Evolutionary conservation across 2,797 vertebrate genomes (phyloP).

Genomic region (Acestrorhynchus altus): DNA sequence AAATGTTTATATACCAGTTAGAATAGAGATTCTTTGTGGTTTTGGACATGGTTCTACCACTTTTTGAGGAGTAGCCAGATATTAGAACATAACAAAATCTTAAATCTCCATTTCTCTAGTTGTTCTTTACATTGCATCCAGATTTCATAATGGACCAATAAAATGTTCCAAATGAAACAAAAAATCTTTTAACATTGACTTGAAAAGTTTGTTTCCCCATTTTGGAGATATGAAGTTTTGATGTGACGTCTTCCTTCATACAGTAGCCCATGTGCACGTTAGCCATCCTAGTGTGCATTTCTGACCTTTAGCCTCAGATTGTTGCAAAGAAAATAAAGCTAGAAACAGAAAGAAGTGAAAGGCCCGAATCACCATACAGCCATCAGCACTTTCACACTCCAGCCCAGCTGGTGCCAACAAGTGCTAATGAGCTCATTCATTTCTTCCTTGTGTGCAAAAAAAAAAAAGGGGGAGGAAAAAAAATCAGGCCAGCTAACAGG

Average conservation of each 20-base stretch:
- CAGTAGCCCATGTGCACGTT: not conserved
- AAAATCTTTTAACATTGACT: too few relatives aligned
- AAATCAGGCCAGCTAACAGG: slow-evolving; percentile 3
- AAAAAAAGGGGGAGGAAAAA: not conserved
- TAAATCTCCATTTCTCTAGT: too few relatives aligned
- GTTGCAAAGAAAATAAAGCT: slow-evolving; percentile 10
- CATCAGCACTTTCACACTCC: slow-evolving; percentile 32
- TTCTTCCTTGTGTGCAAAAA: slow-evolving; percentile 14
- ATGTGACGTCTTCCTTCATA: not conserved
- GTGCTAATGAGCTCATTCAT: slow-evolving; percentile 45
- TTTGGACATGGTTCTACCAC: too few relatives aligned
- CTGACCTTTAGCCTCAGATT: not conserved
- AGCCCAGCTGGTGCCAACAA: slow-evolving; percentile 35
- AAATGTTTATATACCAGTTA: too few relatives aligned
- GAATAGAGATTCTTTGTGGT: too few relatives aligned
- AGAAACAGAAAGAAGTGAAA: not conserved
- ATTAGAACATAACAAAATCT: too few relatives aligned
- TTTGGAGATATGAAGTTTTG: too few relatives aligned
- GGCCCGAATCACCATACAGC: not conserved
- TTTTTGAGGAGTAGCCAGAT: too few relatives aligned
- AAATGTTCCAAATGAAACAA: too few relatives aligned
- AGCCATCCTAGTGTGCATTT: not conserved
- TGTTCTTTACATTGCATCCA: too few relatives aligned
- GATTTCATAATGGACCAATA: too few relatives aligned
- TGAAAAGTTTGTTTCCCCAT: too few relatives aligned